Conservation (phyloP, 2,888 invertebrate genomes). For the Sphaerophoria rueppellii region DNA sequence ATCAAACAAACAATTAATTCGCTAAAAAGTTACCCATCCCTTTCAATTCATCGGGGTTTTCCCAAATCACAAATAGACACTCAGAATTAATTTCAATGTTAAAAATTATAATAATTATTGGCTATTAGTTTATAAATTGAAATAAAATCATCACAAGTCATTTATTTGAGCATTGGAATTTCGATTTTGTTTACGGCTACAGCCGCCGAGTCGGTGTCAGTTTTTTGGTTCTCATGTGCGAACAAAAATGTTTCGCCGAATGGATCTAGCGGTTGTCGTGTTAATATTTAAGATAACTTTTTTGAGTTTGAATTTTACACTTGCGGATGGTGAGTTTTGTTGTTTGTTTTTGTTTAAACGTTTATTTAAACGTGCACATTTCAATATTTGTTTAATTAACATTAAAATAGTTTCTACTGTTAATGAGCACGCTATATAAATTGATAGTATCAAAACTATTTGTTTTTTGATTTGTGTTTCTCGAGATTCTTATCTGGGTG, state of each 20-base stretch:
- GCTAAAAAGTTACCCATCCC: background rate
- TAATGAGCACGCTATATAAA: no score
- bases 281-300: background rate
- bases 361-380: background rate
- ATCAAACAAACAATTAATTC: conserved; percentile 5
- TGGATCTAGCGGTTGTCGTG: background rate
- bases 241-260: conserved; percentile 3
- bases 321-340: conserved; percentile 5
- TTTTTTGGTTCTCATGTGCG: background rate
- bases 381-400: background rate
- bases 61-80: conserved; percentile 11
- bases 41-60: conserved; percentile 27
- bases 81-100: conserved; percentile 54
- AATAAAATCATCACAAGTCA: conserved; percentile 16
- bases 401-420: background rate
- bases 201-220: background rate
- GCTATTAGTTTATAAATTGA: conserved; percentile 36
- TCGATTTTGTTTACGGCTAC: background rate
- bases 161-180: background rate
- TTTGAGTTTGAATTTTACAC: background rate
- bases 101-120: conserved; percentile 41
- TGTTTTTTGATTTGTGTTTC: no score
- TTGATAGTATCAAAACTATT: no score
- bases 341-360: background rate
- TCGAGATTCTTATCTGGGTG: no score